Evolutionary conservation across 2,797 vertebrate genomes (phyloP).

Genomic region (Coccyzus lansbergi): DNA sequence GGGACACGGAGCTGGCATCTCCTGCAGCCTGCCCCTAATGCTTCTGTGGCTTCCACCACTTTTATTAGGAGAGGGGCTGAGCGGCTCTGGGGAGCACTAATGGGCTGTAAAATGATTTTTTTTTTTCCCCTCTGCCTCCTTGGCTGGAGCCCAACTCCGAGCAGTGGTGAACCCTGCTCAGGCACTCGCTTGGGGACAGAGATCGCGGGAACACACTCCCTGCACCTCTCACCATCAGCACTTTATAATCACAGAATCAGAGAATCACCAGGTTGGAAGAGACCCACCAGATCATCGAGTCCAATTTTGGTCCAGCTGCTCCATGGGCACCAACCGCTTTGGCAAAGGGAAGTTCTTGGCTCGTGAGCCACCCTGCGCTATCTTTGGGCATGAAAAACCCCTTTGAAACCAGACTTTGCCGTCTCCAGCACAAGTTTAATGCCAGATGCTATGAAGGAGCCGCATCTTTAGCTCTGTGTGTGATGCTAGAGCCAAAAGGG

Average conservation of each 20-base stretch:
- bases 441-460: accelerated
- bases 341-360: not conserved
- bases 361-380: not conserved
- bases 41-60: conserved; percentile 49
- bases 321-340: not conserved
- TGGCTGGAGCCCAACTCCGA: not conserved
- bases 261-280: too few species aligned
- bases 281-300: too few species aligned
- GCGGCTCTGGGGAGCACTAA: conserved; percentile 41
- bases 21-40: not conserved
- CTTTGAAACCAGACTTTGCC: not conserved
- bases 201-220: not conserved
- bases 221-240: not conserved
- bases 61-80: conserved; percentile 21
- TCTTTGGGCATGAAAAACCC: not conserved
- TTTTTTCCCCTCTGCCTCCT: conserved; percentile 42
- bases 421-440: not conserved
- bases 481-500: not conserved
- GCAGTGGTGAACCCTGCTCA: not conserved
- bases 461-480: not conserved
- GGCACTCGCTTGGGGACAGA: not conserved
- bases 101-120: conserved; percentile 42
- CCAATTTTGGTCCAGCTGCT: not conserved
- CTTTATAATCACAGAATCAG: too few species aligned
- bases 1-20: not conserved